Evolutionary conservation across 2,888 invertebrate species (phyloP).

Genomic region (Gerris lacustris): DNA sequence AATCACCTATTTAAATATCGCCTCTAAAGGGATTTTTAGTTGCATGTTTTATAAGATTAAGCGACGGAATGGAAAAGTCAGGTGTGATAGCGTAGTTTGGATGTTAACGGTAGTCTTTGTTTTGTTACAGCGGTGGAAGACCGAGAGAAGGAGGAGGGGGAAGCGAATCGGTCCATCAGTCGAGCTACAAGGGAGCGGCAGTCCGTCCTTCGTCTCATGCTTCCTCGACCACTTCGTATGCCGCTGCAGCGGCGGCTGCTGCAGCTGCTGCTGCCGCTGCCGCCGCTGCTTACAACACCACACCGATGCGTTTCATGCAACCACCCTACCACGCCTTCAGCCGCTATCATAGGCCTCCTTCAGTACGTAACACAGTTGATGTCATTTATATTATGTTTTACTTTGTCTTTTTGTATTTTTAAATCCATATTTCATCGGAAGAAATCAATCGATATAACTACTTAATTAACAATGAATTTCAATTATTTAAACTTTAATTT

Average conservation of each 20-base stretch:
- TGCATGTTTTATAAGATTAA: no score
- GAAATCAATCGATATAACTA: no score
- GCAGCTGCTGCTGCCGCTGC: constrained; percentile 19
- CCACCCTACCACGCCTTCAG: constrained; percentile 19
- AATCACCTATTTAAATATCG: no score
- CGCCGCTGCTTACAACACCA: constrained; percentile 17
- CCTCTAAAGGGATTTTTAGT: no score
- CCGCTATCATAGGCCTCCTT: constrained; percentile 14
- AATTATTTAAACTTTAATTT: no score
- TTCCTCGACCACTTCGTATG: constrained; percentile 17
- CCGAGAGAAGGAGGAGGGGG: background rate
- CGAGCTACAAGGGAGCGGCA: background rate
- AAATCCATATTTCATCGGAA: no score
- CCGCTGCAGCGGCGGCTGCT: constrained; percentile 18
- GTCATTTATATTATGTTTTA: no score
- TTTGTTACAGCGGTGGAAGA: constrained; percentile 6
- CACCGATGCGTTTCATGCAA: constrained; percentile 24
- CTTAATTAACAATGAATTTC: no score
- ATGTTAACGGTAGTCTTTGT: background rate
- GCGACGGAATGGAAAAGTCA: no score
- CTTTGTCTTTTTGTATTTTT: no score
- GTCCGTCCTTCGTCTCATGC: constrained; percentile 17
- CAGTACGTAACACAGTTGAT: background rate
- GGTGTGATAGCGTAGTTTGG: no score
- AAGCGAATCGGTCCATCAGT: background rate